phyloP scores from a whole-genome alignment of 2,113 vertebrate genomes.

The Gambusia affinis region DNA sequence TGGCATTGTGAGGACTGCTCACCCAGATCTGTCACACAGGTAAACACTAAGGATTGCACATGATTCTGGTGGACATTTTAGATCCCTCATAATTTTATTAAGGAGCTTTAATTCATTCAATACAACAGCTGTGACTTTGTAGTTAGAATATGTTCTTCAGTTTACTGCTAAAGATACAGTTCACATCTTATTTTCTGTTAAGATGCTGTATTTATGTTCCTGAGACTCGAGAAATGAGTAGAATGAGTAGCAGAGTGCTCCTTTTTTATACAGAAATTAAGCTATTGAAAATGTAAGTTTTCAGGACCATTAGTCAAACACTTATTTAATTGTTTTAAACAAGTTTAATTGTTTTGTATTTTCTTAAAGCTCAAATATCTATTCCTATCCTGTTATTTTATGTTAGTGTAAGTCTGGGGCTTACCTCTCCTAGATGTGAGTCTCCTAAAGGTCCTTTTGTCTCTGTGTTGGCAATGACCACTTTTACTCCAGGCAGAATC shows the following conservation, averaged over 20 bases:
- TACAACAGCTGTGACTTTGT: neutral
- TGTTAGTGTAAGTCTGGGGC: constrained; percentile 2
- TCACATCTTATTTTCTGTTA: too few relatives aligned
- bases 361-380: neutral
- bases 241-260: neutral
- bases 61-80: neutral
- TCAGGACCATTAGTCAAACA: neutral
- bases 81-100: neutral
- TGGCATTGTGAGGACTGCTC: constrained; percentile 94
- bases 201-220: neutral
- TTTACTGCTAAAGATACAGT: neutral
- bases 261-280: neutral
- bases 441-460: constrained; percentile 96
- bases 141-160: neutral
- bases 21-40: constrained; percentile 88
- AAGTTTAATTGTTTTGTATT: neutral
- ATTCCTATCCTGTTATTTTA: neutral
- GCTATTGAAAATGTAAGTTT: neutral
- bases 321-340: neutral
- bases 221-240: too few relatives aligned
- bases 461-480: constrained; percentile 95
- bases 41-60: neutral
- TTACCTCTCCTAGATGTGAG: constrained; percentile 94
- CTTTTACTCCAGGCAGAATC: constrained; percentile 96
- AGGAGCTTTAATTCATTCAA: neutral